Base-by-base conservation (phyloP, 2,113 vertebrate species). In the Pomatorhinus ruficollis region DNA sequence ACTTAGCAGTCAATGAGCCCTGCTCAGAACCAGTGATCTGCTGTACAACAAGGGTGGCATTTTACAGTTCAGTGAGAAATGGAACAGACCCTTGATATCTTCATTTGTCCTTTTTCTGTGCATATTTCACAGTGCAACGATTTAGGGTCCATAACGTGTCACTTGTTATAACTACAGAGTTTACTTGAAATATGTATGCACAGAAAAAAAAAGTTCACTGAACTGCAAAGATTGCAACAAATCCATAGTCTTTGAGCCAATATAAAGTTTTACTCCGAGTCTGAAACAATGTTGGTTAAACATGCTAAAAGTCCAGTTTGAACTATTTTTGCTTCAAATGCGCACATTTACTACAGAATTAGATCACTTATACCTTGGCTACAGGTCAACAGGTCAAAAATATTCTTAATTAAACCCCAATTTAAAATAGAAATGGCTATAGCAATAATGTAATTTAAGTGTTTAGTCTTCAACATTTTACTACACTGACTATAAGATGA, bases 21-120 rank as follows among this genome's bases (percentile, higher is more conserved):
- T 97, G 96, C 97, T 98, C 97, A 79, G 97, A 98, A 95, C 84
- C 97, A 97, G 97, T 97, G 97, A 98, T 98, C 98, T 97, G 97
- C 98, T 97, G 96, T 96, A 96, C 97, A 70, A 97, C 97, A 96
- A 97, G 97, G 97, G 97, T 97, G 97, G 97, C 95, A 98, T 98
- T 98, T 98, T 97, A 98, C 98, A 98, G 98, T 98, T 98, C 98
- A 98, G 94, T 61, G 97, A 87, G 69, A 97, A 97, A 97, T 97
- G 97, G 97, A 97, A 97, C 96, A 97, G 97, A 98, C 97, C 97
- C 98, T 89, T 97, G 98, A 95, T 98, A 98, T 98, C 98, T 98
- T 98, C 97, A 98, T 98, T 98, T 98, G 97, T 98, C 97, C 96
- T 98, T 97, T 98, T 95, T 89, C 97, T 97, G 92, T 98, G 97